Percentiles rank a stretch among this genome's conserved stretches.
These are phyloP conservation scores for Chelmon rostratus DNA, from an alignment of 2,797 vertebrate species.

Conservation along the genomic window DNA sequence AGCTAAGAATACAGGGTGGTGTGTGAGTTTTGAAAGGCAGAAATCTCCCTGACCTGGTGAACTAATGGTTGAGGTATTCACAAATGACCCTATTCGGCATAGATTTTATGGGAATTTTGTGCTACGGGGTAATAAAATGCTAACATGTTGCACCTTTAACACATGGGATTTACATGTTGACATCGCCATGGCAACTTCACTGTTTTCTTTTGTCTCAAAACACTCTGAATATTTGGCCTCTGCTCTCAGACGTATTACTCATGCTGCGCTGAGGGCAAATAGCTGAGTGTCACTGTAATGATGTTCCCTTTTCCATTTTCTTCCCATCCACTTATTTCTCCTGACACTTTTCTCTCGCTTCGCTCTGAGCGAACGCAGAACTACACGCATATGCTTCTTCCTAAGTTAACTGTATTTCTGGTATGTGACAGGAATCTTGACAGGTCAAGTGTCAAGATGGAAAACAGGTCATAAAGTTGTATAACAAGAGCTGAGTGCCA, in stretches of 20 bases:
- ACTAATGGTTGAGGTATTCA: slow-evolving; percentile 15
- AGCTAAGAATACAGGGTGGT: slow-evolving; percentile 2
- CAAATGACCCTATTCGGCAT: neutral
- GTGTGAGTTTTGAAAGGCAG: slow-evolving; percentile 5
- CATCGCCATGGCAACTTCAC: slow-evolving; percentile 56
- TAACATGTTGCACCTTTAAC: slow-evolving; percentile 25
- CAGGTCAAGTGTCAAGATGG: slow-evolving; percentile 28
- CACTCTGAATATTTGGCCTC: slow-evolving; percentile 66
- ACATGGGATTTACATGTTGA: slow-evolving; percentile 48
- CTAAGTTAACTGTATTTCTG: slow-evolving; percentile 21
- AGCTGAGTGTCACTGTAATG: slow-evolving; percentile 72
- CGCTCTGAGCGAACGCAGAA: slow-evolving; percentile 23
- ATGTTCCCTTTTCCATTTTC: slow-evolving; percentile 65
- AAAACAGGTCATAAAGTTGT: slow-evolving; percentile 23
- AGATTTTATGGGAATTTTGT: slow-evolving; percentile 11
- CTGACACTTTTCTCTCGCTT: slow-evolving; percentile 20
- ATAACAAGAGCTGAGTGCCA: slow-evolving; percentile 12
- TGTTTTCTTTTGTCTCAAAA: slow-evolving; percentile 59
- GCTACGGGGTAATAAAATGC: slow-evolving; percentile 12
- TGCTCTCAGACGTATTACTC: slow-evolving; percentile 72
- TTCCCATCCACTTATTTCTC: slow-evolving; percentile 35
- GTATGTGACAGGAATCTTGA: slow-evolving; percentile 11
- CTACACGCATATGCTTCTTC: neutral
- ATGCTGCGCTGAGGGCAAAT: slow-evolving; percentile 69
- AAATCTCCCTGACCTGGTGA: neutral